Conservation (phyloP, 1,140 invertebrate species). For the Brachystomella parvula region DNA sequence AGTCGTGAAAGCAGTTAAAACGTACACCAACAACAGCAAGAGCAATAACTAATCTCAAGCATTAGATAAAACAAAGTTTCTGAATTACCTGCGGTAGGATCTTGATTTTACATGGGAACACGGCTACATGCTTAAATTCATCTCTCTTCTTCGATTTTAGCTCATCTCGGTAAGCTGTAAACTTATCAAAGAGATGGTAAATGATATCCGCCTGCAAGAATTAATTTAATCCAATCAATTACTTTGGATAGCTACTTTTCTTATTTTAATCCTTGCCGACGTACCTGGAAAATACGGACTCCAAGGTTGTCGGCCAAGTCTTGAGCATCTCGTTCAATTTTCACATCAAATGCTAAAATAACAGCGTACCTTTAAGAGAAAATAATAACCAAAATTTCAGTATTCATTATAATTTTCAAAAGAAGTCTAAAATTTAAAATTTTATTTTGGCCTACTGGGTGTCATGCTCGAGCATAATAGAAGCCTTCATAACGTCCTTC, state of each 20-base stretch:
- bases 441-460: conserved; percentile 90
- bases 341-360: conserved; percentile 98
- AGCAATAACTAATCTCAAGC: not conserved
- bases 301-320: conserved; percentile 62
- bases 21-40: not conserved
- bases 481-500: conserved; percentile 98
- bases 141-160: conserved; percentile 86
- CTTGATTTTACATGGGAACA: conserved; percentile 94
- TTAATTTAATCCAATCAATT: too few species aligned
- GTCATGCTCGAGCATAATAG: conserved; percentile 97
- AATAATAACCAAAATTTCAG: too few species aligned
- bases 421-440: too few species aligned
- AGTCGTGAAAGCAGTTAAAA: not conserved
- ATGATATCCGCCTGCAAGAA: conserved; percentile 97
- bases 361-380: conserved; percentile 70
- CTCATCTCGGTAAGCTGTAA: conserved; percentile 88
- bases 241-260: too few species aligned
- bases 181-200: conserved; percentile 98
- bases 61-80: conserved; percentile 6
- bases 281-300: conserved; percentile 29
- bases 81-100: conserved; percentile 63
- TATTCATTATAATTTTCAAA: too few species aligned
- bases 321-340: conserved; percentile 94
- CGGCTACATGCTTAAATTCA: conserved; percentile 90
- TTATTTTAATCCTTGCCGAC: too few species aligned